Conservation (phyloP, 2,113 vertebrate species). For the Chloropsis hardwickii region DNA sequence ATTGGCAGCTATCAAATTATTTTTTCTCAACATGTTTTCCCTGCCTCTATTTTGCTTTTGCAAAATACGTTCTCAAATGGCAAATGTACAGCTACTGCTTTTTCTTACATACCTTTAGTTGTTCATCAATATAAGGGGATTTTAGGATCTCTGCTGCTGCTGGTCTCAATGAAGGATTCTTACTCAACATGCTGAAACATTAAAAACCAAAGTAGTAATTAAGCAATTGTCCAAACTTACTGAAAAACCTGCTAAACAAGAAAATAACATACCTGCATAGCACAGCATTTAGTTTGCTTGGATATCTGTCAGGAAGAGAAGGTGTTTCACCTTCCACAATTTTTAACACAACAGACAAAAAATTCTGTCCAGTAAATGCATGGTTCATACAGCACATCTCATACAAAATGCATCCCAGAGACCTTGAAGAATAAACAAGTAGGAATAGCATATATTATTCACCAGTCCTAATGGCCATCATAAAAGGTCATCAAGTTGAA, state of each 20-base stretch:
- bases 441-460: neutral
- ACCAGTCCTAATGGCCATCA: neutral
- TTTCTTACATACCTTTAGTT: constrained; percentile 70
- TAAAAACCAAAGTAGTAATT: neutral
- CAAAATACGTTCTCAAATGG: neutral
- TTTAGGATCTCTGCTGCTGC: constrained; percentile 78
- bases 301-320: constrained; percentile 73
- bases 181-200: constrained; percentile 79
- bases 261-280: constrained; percentile 72
- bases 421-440: constrained; percentile 70
- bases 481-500: neutral
- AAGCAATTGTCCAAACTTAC: neutral
- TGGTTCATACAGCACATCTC: constrained; percentile 85
- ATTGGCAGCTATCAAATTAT: neutral
- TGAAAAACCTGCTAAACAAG: neutral
- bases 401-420: constrained; percentile 85
- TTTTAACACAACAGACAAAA: constrained; percentile 81
- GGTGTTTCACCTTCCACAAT: constrained; percentile 83
- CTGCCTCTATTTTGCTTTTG: neutral
- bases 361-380: constrained; percentile 82
- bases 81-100: neutral
- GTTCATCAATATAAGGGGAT: constrained; percentile 69
- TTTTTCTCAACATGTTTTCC: neutral
- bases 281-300: constrained; percentile 75
- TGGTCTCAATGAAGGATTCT: constrained; percentile 75